Percentiles rank a stretch among this genome's conserved stretches.
These are phyloP conservation scores for Temnothorax curvispinosus DNA, from an alignment of 1,140 invertebrate genomes.

Conservation along the genomic window DNA sequence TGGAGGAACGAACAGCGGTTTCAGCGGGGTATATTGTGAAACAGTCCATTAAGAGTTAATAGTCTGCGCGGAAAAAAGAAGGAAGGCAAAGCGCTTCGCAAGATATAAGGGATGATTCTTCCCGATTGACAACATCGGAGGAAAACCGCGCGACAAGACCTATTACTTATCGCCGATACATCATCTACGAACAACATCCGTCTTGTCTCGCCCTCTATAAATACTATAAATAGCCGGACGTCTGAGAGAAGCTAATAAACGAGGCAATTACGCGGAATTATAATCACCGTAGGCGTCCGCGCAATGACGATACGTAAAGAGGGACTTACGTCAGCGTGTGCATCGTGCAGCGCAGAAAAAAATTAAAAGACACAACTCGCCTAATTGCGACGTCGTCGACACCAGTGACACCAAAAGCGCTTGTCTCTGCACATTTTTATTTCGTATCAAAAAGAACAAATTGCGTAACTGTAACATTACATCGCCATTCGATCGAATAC, in stretches of 20 bases:
- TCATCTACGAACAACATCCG: conserved; percentile 23
- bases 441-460: not conserved
- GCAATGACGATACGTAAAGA: conserved; percentile 54
- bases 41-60: conserved; percentile 69
- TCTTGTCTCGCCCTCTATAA: conserved; percentile 60
- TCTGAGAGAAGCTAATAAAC: conserved; percentile 68
- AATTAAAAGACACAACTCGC: conserved; percentile 61
- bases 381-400: conserved; percentile 53
- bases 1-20: not conserved
- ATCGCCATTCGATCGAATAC: conserved; percentile 7
- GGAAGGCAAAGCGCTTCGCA: not conserved
- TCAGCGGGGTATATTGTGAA: conserved; percentile 50
- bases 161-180: conserved; percentile 29
- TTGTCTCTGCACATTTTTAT: conserved; percentile 20
- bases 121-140: not conserved
- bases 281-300: conserved; percentile 67
- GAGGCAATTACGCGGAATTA: conserved; percentile 74
- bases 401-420: not conserved
- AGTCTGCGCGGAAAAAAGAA: conserved; percentile 7
- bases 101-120: not conserved
- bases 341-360: conserved; percentile 52
- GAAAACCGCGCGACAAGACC: not conserved
- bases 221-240: conserved; percentile 55
- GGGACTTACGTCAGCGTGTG: conserved; percentile 67
- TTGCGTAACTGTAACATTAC: conserved; percentile 8